Evolutionary conservation across 2,888 invertebrate genomes (phyloP), one percentile per base, ranked within the genome.

Genomic region (Molanna angustata): DNA sequence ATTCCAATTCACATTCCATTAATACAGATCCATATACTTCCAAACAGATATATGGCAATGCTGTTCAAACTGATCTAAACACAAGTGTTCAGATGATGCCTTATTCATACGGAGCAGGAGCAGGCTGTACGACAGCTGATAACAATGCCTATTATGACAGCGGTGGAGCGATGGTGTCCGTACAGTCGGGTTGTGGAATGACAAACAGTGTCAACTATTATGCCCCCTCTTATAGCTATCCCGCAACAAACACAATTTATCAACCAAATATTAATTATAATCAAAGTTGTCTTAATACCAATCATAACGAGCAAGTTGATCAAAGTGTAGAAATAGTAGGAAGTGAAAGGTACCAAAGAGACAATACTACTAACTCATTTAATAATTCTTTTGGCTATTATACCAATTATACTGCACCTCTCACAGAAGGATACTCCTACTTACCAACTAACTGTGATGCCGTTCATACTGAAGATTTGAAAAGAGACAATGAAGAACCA

Each of bases 351-450:
- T 55, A 51, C 48, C 47, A 47, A 51, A 51, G 48, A 51, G 49
- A 52, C 33, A 20, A 16, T 6, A 41, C 20, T 13, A 44, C 32
- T 33, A 39, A 35, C 14, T 16, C 37, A 14, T 13, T 48, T n/a
- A 47, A 47, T 16, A 45, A 49, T 52, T 45, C 49, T 45, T 52
- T 52, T 40, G 46, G 46, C n/a, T 52, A 46, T 49, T 56, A 56
- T 21, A 31, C 17, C 16, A 52, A 42, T 14, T 52, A 52, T n/a
- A n/a, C n/a, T n/a, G n/a, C n/a, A n/a, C n/a, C n/a, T n/a, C n/a
- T n/a, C n/a, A n/a, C n/a, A n/a, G n/a, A n/a, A n/a, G n/a, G n/a
- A n/a, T n/a, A n/a, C n/a, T n/a, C 13, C 47, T 7, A n/a, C n/a
- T 18, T 3, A 9, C 6, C 33, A n/a, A 20, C 14, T 11, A 21